phyloP scores from a whole-genome alignment of 1,140 invertebrate species.

The Drosophila auraria region DNA sequence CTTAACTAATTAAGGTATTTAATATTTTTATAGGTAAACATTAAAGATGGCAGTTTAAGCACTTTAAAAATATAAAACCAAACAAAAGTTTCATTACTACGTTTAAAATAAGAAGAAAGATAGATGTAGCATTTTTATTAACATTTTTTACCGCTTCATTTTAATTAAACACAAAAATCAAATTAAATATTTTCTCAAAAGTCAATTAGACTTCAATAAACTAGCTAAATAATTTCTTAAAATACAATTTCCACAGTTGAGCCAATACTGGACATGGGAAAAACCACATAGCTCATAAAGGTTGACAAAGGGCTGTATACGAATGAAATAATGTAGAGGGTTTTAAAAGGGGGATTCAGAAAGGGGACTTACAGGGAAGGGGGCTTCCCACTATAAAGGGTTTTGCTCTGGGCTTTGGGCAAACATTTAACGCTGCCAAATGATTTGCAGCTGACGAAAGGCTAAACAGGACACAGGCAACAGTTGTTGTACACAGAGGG shows the following conservation, averaged over 20 bases:
- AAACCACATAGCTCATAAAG: slow-evolving; percentile 27
- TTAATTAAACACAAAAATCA: background rate
- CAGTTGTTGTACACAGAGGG: slow-evolving; percentile 21
- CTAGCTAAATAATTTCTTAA: background rate
- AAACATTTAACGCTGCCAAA: slow-evolving; percentile 68
- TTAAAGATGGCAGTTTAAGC: no score
- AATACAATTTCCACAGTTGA: background rate
- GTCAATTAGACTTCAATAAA: background rate
- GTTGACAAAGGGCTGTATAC: slow-evolving; percentile 32
- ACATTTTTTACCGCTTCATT: no score
- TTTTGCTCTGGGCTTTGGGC: slow-evolving; percentile 17
- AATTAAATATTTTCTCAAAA: background rate
- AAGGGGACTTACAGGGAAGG: background rate
- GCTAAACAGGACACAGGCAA: slow-evolving; percentile 45
- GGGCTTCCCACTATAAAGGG: slow-evolving; percentile 8
- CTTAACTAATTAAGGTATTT: no score
- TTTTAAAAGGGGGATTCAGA: slow-evolving; percentile 15
- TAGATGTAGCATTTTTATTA: no score
- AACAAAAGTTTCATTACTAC: no score
- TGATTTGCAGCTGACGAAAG: slow-evolving; percentile 75
- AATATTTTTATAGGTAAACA: no score
- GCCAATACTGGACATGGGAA: slow-evolving; percentile 1
- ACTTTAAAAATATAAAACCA: no score
- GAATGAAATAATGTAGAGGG: slow-evolving; percentile 4
- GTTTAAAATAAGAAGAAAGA: no score